Percentiles rank a stretch among this genome's conserved stretches.
phyloP scores from a whole-genome alignment of 2,888 invertebrate genomes.

The Heterodera filipjevi region DNA sequence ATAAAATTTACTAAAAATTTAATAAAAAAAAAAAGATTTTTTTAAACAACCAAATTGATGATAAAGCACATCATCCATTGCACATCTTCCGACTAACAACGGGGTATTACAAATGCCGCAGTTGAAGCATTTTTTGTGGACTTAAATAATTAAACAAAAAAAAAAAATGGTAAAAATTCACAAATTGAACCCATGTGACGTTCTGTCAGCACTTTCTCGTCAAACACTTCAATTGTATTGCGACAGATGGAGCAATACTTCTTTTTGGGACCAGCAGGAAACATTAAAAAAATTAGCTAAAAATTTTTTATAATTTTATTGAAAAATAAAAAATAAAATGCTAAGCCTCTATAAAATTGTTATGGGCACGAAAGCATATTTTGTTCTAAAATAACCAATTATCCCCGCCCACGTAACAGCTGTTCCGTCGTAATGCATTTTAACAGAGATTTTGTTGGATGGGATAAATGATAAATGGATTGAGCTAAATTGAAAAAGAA shows the following conservation, averaged over 20 bases:
- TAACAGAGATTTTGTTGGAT: no score
- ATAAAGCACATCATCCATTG: constrained; percentile 33
- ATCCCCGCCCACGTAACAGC: not conserved
- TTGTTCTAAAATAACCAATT: no score
- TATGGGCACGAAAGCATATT: not conserved
- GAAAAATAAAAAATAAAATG: not conserved
- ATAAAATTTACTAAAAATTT: not conserved
- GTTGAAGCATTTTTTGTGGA: constrained; percentile 36
- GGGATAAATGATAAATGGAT: no score
- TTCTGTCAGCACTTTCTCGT: constrained; percentile 15
- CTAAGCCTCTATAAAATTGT: not conserved
- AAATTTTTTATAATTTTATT: not conserved
- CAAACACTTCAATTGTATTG: constrained; percentile 6
- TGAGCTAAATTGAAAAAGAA: no score
- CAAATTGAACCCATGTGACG: constrained; percentile 3
- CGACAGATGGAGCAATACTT: constrained; percentile 20
- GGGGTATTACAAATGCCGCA: constrained; percentile 35
- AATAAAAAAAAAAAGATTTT: not conserved
- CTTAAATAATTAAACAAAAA: constrained; percentile 1
- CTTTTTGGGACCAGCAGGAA: constrained; percentile 20
- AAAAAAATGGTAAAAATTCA: not conserved
- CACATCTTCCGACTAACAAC: constrained; percentile 25
- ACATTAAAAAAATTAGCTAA: constrained; percentile 9
- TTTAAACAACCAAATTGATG: constrained; percentile 11
- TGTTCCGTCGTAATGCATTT: no score